phyloP scores from a whole-genome alignment of 2,113 vertebrate genomes.

The Hyla sarda region DNA sequence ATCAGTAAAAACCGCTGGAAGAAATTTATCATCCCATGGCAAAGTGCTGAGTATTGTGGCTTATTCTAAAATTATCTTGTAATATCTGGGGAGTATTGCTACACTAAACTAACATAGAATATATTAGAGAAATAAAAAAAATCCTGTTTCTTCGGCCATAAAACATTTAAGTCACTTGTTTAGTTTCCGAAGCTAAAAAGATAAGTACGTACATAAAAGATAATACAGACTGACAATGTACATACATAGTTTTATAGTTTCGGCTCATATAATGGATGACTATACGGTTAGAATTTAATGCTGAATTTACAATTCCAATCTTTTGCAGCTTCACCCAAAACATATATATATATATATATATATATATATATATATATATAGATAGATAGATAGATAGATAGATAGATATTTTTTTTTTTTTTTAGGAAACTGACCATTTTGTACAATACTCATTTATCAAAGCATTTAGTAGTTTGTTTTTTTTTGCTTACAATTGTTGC shows the following conservation, averaged over 20 bases:
- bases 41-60: constrained; percentile 32
- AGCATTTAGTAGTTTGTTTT: too few species aligned
- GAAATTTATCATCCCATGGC: constrained; percentile 46
- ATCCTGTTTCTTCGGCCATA: neutral
- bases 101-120: constrained; percentile 22
- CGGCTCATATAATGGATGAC: neutral
- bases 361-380: too few species aligned
- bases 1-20: constrained; percentile 41
- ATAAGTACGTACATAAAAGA: neutral
- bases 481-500: too few species aligned
- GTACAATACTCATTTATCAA: too few species aligned
- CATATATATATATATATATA: too few species aligned
- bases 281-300: neutral
- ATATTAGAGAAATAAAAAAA: constrained; percentile 25
- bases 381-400: too few species aligned
- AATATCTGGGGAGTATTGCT: constrained; percentile 35
- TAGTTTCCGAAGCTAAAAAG: neutral
- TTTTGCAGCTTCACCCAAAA: too few species aligned
- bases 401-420: too few species aligned
- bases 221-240: neutral
- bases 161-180: neutral
- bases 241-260: too few species aligned
- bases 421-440: too few species aligned
- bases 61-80: constrained; percentile 47
- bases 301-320: too few species aligned